Percentiles rank a stretch among this genome's conserved stretches.
phyloP scores from a whole-genome alignment of 2,888 invertebrate species.

The Bursaphelenchus okinawaensis region DNA sequence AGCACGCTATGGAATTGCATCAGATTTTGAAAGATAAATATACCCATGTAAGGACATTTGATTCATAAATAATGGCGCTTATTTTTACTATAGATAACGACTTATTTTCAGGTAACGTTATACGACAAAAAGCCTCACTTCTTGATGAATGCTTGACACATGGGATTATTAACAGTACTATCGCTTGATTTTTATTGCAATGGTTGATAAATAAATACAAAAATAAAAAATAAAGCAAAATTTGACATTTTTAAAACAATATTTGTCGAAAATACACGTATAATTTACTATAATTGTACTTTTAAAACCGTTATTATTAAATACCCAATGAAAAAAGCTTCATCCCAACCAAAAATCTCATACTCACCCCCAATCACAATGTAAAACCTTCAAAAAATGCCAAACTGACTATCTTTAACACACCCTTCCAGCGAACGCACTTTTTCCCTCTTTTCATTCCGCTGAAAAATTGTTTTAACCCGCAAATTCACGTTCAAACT shows the following conservation, averaged over 20 bases:
- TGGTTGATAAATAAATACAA: background rate
- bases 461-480: too few relatives aligned
- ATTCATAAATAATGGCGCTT: background rate
- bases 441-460: too few relatives aligned
- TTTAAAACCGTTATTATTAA: too few relatives aligned
- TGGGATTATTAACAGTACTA: background rate
- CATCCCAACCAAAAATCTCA: too few relatives aligned
- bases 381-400: too few relatives aligned
- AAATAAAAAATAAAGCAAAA: background rate
- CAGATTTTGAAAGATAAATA: conserved; percentile 34
- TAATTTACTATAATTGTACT: too few relatives aligned
- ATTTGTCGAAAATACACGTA: too few relatives aligned
- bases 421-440: too few relatives aligned
- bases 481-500: background rate
- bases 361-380: too few relatives aligned
- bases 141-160: background rate
- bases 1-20: conserved; percentile 66
- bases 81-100: background rate
- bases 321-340: too few relatives aligned
- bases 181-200: too few relatives aligned
- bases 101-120: background rate
- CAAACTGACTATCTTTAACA: too few relatives aligned
- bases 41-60: conserved; percentile 34
- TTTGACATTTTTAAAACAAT: background rate
- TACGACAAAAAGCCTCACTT: conserved; percentile 10